A percentile compares a stretch with the other conserved stretches of the same genome.
phyloP scores from a whole-genome alignment of 37 sponge, comb jelly and placozoan genomes.

The Cliona cf. orientalis region DNA sequence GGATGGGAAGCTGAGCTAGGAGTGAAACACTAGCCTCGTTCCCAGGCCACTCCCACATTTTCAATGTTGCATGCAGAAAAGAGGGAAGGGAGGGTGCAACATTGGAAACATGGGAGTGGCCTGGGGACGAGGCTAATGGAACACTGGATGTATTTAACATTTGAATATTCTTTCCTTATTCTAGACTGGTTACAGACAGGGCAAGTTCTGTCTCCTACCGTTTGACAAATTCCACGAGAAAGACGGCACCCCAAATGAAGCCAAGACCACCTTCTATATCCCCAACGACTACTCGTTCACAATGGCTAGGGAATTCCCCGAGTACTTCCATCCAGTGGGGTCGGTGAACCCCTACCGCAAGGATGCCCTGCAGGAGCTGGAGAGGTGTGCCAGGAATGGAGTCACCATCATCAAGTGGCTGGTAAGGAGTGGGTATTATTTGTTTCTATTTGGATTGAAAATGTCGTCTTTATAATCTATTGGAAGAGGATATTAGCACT shows the following conservation, averaged over 20 bases:
- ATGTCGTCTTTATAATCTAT: background rate
- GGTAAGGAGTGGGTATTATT: constrained; percentile 30
- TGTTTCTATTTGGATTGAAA: background rate
- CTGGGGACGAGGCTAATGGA: too few species aligned
- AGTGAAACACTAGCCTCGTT: background rate
- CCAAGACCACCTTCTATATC: constrained; percentile 76
- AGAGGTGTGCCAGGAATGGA: constrained; percentile 68
- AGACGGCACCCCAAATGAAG: constrained; percentile 28
- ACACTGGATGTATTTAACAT: background rate
- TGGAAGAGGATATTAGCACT: background rate
- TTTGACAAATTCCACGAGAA: constrained; percentile 73
- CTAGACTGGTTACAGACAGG: constrained; percentile 44
- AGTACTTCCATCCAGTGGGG: constrained; percentile 70
- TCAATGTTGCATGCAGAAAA: too few species aligned
- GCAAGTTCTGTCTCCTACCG: constrained; percentile 61
- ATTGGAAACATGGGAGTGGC: too few species aligned
- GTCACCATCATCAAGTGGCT: constrained; percentile 90
- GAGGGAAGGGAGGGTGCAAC: too few species aligned
- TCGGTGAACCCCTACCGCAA: constrained; percentile 87
- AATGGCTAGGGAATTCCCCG: constrained; percentile 69
- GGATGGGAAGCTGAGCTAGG: background rate
- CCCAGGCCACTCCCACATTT: background rate
- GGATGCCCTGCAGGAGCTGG: constrained; percentile 77
- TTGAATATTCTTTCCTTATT: background rate
- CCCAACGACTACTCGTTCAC: constrained; percentile 80